phyloP scores from a whole-genome alignment of 2,797 vertebrate species.

The Enteromius anoplus region DNA sequence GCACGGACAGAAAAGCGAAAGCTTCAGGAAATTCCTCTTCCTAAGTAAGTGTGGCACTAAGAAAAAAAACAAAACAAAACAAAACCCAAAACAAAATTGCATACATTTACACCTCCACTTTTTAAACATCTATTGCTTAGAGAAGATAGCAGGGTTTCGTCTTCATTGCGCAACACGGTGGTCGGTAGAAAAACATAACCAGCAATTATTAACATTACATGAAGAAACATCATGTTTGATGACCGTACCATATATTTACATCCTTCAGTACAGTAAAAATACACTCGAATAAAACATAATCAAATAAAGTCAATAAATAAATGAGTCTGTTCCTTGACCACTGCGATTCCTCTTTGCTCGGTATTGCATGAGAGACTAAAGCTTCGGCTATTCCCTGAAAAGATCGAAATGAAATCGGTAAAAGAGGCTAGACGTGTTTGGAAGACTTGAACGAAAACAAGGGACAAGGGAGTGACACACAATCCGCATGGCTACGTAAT shows the following conservation, averaged over 20 bases:
- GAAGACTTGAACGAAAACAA: conserved; percentile 85
- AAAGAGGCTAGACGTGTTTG: conserved; percentile 83
- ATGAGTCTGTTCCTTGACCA: conserved; percentile 72
- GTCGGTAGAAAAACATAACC: conserved; percentile 90
- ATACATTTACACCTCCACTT: conserved; percentile 94
- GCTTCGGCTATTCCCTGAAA: conserved; percentile 91
- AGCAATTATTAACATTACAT: conserved; percentile 84
- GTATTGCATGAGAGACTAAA: conserved; percentile 92
- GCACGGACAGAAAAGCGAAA: conserved; percentile 77
- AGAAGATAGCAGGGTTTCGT: conserved; percentile 86
- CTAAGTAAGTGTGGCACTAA: conserved; percentile 90
- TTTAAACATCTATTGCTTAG: conserved; percentile 91
- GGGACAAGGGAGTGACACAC: conserved; percentile 82
- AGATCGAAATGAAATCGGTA: conserved; percentile 77
- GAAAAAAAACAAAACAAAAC: conserved; percentile 64
- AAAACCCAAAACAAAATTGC: conserved; percentile 79
- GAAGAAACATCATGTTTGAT: conserved; percentile 83
- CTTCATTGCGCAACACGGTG: conserved; percentile 90
- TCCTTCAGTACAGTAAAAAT: conserved; percentile 80
- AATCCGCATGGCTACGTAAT: conserved; percentile 38
- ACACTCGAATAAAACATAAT: conserved; percentile 62
- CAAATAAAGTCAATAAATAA: conserved; percentile 64
- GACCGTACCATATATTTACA: conserved; percentile 83
- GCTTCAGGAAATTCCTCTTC: conserved; percentile 69
- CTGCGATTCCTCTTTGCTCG: conserved; percentile 85